phyloP scores from a whole-genome alignment of 2,888 invertebrate species.

The Platycheirus albimanus region DNA sequence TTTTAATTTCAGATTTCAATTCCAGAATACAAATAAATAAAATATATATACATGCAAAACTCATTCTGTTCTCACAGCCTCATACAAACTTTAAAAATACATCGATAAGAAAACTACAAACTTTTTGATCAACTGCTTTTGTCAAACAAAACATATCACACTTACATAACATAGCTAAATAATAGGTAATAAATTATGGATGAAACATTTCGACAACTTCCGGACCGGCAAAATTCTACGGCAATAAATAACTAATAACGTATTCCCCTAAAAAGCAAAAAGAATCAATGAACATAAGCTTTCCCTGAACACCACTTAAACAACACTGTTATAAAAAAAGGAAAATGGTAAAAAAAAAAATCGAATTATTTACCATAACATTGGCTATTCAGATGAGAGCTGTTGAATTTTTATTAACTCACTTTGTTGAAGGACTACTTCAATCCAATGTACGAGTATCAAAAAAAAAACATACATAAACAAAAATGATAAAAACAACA shows the following conservation, averaged over 20 bases:
- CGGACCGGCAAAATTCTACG: conserved; percentile 39
- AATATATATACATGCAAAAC: too few species aligned
- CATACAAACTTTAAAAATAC: too few species aligned
- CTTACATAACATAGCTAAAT: conserved; percentile 24
- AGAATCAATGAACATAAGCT: conserved; percentile 47
- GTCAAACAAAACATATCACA: conserved; percentile 21
- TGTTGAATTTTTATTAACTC: conserved; percentile 74
- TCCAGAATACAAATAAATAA: too few species aligned
- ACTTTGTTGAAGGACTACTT: conserved; percentile 65
- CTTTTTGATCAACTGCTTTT: conserved; percentile 7
- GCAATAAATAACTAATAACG: conserved; percentile 62
- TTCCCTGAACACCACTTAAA: conserved; percentile 33
- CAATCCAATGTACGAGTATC: conserved; percentile 51
- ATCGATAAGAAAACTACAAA: too few species aligned
- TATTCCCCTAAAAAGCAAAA: conserved; percentile 49
- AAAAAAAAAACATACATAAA: conserved; percentile 44
- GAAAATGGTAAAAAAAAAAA: conserved; percentile 40
- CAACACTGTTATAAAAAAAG: conserved; percentile 30
- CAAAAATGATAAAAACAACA: conserved; percentile 51
- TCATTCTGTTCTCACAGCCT: too few species aligned
- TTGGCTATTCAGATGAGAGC: conserved; percentile 73
- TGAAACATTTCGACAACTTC: conserved; percentile 41
- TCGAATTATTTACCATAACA: conserved; percentile 73
- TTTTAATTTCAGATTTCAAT: too few species aligned
- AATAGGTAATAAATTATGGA: conserved; percentile 51